phyloP scores from a whole-genome alignment of 1,140 invertebrate species.

The Drosophila neocordata region DNA sequence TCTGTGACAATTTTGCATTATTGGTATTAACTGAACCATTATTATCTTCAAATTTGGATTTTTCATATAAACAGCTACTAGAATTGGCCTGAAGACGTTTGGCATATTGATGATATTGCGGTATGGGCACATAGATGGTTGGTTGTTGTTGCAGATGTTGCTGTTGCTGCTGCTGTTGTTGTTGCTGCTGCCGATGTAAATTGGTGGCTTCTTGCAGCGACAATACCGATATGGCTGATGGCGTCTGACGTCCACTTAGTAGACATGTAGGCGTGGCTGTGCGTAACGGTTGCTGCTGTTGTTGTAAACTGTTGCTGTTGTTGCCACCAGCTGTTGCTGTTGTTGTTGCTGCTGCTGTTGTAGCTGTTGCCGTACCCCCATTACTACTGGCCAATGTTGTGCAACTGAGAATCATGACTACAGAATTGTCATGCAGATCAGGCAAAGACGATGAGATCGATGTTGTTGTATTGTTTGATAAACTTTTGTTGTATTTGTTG shows the following conservation, averaged over 20 bases:
- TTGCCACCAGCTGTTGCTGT: conserved; percentile 26
- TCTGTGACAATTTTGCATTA: conserved; percentile 24
- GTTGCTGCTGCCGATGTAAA: conserved; percentile 48
- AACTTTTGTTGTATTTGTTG: conserved; percentile 66
- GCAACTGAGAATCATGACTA: conserved; percentile 82
- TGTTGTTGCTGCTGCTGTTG: conserved; percentile 24
- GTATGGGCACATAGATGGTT: conserved; percentile 65
- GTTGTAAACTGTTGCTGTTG: conserved; percentile 23
- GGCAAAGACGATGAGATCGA: conserved; percentile 75
- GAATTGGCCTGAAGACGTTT: conserved; percentile 63
- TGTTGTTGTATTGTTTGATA: conserved; percentile 53
- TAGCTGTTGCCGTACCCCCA: conserved; percentile 38
- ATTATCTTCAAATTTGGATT: conserved; percentile 23
- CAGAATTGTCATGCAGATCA: conserved; percentile 77
- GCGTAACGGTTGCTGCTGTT: conserved; percentile 57
- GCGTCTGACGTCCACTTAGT: conserved; percentile 72
- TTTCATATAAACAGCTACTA: conserved; percentile 72
- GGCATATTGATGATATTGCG: conserved; percentile 65
- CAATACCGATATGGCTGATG: conserved; percentile 70
- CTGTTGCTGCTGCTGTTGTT: conserved; percentile 42
- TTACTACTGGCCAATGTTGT: conserved; percentile 72
- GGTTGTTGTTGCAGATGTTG: conserved; percentile 41
- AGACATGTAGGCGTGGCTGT: conserved; percentile 70
- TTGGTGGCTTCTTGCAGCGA: conserved; percentile 71
- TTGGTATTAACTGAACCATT: conserved; percentile 8